Evolutionary conservation across 2,113 vertebrate genomes (phyloP), one percentile per base, ranked within the genome.

Genomic region (Raja brachyura): DNA sequence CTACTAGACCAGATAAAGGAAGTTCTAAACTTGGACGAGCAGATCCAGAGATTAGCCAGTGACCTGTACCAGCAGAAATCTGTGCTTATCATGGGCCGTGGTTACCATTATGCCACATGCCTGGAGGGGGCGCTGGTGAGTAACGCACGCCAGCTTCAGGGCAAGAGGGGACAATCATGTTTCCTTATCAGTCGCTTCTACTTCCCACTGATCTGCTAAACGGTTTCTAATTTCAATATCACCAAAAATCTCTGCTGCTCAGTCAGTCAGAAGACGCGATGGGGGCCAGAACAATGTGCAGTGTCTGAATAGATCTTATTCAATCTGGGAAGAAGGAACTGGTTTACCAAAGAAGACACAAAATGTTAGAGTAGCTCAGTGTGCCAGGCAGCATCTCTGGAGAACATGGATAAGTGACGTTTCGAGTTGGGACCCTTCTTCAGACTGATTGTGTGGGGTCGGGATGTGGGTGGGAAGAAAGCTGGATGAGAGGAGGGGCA

Each of bases 61-160:
- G 81, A 90, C 63, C 48, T 93, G 73, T 73, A 73, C 31, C 79
- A 90, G 63, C 79, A 93, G 63, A 85, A 86, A 18, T 93, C 93
- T 25, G 78, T 93, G 85, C 93, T 93, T 5, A 86, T 93, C 8
- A 93, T 93, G 93, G 93, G 93, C 13, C 93, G 93, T 75, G 93
- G 93, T 33, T 93, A 88, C 25, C 79, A 93, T 74, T 93, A 93
- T 74, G 93, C 93, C 63, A 93, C 93, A 31, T 93, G 93, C 85
- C 63, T 93, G 68, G 93, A 93, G 85, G 93, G 93, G 63, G 93
- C 93, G 56, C 48, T 93, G 93, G 93, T 93, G 85, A 92, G 90
- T 92, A 74, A 48, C 39, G 18, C 56, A 61, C 56, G 3, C 39
- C 0, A 0, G 56, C 28, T 85, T 85, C 81, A n/a, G 56, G 63